Evolutionary conservation across 2,113 vertebrate genomes (phyloP).

Genomic region (Patagioenas fasciata): DNA sequence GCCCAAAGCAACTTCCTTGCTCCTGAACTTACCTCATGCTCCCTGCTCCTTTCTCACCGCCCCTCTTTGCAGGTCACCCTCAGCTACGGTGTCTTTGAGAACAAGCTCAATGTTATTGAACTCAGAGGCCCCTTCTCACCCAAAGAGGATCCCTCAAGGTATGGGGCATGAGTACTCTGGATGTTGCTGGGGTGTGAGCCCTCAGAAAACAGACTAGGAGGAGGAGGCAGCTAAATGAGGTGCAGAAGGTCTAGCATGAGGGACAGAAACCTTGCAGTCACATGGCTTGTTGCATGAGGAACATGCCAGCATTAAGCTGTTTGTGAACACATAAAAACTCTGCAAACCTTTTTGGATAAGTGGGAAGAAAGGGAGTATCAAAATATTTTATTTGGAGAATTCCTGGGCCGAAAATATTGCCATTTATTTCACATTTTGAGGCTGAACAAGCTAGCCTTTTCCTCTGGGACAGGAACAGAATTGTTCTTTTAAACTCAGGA

Average conservation of each 20-base stretch:
- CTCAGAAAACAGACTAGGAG: not conserved
- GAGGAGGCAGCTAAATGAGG: not conserved
- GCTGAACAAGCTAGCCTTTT: constrained; percentile 40
- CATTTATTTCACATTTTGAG: constrained; percentile 13
- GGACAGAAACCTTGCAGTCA: not conserved
- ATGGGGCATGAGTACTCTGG: not conserved
- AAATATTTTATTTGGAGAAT: constrained; percentile 14
- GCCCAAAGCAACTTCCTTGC: not conserved
- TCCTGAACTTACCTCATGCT: not conserved
- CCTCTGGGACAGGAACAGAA: constrained; percentile 20
- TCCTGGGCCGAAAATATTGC: not conserved
- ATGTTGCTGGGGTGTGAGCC: not conserved
- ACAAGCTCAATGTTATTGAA: constrained; percentile 87
- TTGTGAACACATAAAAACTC: not conserved
- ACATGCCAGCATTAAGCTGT: not conserved
- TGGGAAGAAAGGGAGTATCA: not conserved
- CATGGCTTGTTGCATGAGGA: not conserved
- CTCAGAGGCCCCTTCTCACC: constrained; percentile 82
- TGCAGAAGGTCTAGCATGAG: not conserved
- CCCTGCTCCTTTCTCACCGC: not conserved
- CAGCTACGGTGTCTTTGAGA: constrained; percentile 89
- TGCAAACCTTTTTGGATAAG: not conserved
- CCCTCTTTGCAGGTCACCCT: constrained; percentile 84
- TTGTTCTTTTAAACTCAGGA: constrained; percentile 23
- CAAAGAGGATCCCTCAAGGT: constrained; percentile 88